Percentiles rank a stretch among this genome's conserved stretches.
These are phyloP conservation scores for Zophobas atratus DNA, from an alignment of 1,140 invertebrate genomes.

Conservation along the genomic window DNA sequence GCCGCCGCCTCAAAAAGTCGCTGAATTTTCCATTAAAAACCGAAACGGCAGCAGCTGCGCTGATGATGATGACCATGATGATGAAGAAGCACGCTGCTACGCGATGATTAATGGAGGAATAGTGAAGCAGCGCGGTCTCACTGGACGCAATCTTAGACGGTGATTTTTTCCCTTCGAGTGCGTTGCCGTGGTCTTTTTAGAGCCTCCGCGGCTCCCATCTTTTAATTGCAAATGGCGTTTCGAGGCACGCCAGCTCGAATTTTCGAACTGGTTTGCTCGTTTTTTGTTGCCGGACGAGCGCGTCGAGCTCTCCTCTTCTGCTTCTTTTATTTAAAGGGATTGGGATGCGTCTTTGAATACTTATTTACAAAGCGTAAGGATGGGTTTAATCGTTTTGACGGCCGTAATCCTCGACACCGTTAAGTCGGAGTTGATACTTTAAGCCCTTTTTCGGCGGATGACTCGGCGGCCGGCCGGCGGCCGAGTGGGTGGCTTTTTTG, in stretches of 20 bases:
- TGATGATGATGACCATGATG: background rate
- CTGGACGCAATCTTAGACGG: constrained; percentile 53
- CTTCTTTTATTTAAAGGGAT: constrained; percentile 6
- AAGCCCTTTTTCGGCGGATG: constrained; percentile 34
- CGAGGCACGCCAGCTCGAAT: constrained; percentile 37
- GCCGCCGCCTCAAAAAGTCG: background rate
- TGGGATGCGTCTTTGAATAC: constrained; percentile 12
- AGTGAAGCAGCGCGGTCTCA: constrained; percentile 51
- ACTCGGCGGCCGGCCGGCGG: constrained; percentile 14
- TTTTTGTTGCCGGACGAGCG: background rate
- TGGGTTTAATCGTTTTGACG: constrained; percentile 32
- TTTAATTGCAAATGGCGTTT: constrained; percentile 60
- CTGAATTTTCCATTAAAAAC: constrained; percentile 17
- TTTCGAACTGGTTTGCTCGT: constrained; percentile 18
- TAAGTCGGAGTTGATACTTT: constrained; percentile 32
- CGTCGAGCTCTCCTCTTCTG: background rate
- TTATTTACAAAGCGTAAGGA: constrained; percentile 20
- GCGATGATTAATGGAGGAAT: constrained; percentile 58
- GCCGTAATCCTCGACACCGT: constrained; percentile 20
- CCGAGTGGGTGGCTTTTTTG: constrained; percentile 6
- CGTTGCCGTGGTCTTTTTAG: constrained; percentile 46
- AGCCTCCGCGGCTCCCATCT: constrained; percentile 50
- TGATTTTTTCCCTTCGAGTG: constrained; percentile 19
- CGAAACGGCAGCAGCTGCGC: constrained; percentile 22
- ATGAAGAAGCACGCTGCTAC: background rate